A percentile compares a stretch with the other conserved stretches of the same genome.
phyloP scores from a whole-genome alignment of 1,140 invertebrate genomes.

The Ctenoplectra terminalis region DNA sequence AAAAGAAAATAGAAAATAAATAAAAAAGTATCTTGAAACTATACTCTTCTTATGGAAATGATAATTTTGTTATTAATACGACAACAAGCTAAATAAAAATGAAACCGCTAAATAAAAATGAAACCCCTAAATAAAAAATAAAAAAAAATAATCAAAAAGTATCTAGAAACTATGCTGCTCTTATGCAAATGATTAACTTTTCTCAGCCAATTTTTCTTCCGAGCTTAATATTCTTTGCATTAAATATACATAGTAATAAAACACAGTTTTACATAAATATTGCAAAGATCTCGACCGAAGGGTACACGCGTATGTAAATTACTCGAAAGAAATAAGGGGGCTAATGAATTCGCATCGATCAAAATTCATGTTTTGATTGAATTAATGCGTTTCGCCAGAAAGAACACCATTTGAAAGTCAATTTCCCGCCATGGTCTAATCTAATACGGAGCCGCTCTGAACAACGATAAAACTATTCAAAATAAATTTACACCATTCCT shows the following conservation, averaged over 20 bases:
- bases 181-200: no score
- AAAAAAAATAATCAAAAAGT: no score
- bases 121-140: no score
- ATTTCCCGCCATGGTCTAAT: background rate
- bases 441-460: background rate
- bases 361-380: slow-evolving; percentile 10
- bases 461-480: slow-evolving; percentile 5
- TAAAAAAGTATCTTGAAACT: no score
- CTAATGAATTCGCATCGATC: background rate
- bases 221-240: background rate
- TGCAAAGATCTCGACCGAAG: no score
- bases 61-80: no score
- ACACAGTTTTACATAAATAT: background rate
- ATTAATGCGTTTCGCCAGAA: slow-evolving; percentile 3
- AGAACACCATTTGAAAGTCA: slow-evolving; percentile 20
- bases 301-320: background rate
- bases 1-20: no score
- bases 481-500: slow-evolving; percentile 46
- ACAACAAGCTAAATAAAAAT: no score
- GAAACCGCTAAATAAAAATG: no score
- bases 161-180: no score
- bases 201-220: background rate
- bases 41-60: no score
- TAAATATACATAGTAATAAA: no score
- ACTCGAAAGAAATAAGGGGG: background rate